Evolutionary conservation across 2,113 vertebrate species (phyloP), one percentile per base, ranked within the genome.

Genomic region (Recurvirostra avosetta): DNA sequence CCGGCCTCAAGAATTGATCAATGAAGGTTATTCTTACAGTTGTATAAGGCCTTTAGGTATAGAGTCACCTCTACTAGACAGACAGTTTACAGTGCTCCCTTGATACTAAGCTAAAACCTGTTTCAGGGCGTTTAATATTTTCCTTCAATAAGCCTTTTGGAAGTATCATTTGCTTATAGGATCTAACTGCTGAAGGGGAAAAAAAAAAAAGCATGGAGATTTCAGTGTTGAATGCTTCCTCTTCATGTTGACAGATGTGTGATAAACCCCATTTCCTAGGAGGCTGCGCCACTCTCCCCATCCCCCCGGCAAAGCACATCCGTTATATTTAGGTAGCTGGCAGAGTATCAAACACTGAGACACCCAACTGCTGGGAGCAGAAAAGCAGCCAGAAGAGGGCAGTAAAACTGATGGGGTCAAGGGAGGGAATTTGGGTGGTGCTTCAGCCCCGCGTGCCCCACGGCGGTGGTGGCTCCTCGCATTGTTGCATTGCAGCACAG

Each of bases 131-230:
- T 78, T 88, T 75, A 32, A 53, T 72, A n/a, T 72, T 92, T 92
- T 56, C 91, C 49, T 81, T 78, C 49, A 86, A 6, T 21, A 77
- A 89, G 32, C 15, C 70, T 84, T 91, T 68, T 52, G 52, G 68
- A 92, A 86, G 34, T 80, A 71, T 81, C 68, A 36, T 94, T 94
- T 94, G 68, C 76, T 84, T 65, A 88, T 22, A 43, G 65, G 76
- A 74, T 89, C 47, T 49, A 71, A 47, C 19, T 81, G 65, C 45
- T 81, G 86, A 90, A 80, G 55, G 75, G 70, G 21, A n/a, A 29
- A 47, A 14, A 26, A 36, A 36, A 38, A 26, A 43, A 27, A 10
- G 13, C 62, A 34, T 11, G 36, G 84, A 91, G 40, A 66, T 90
- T 47, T 80, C 52, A 8, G 75, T 34, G 65, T 34, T 38, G 76